Evolutionary conservation across 1,140 invertebrate genomes (phyloP).

Genomic region (Stegodyphus dumicola): DNA sequence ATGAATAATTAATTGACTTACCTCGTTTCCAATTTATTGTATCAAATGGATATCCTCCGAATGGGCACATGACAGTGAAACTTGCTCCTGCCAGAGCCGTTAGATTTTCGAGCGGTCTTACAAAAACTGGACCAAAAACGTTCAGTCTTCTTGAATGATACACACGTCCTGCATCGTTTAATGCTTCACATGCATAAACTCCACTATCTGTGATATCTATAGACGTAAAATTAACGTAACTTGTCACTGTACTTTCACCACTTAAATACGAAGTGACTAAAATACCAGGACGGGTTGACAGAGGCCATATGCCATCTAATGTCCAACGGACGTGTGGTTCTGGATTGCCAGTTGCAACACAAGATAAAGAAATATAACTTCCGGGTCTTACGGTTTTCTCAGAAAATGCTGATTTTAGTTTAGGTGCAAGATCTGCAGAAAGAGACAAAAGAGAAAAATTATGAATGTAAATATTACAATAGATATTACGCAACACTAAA

Average conservation of each 20-base stretch:
- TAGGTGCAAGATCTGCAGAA: constrained; percentile 72
- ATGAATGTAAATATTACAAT: no score
- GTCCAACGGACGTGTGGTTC: constrained; percentile 94
- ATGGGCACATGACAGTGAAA: constrained; percentile 59
- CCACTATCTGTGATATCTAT: constrained; percentile 77
- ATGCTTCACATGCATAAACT: constrained; percentile 67
- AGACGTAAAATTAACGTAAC: constrained; percentile 87
- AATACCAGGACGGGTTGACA: constrained; percentile 51
- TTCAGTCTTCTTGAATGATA: constrained; percentile 66
- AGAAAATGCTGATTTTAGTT: constrained; percentile 85
- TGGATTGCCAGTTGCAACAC: constrained; percentile 87
- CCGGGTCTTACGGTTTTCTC: constrained; percentile 89
- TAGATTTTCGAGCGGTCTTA: constrained; percentile 69
- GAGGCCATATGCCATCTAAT: constrained; percentile 75
- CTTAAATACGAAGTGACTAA: constrained; percentile 43
- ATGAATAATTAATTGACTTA: neutral
- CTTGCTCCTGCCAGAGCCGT: constrained; percentile 57
- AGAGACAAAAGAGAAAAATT: neutral
- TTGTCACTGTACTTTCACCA: constrained; percentile 72
- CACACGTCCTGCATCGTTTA: constrained; percentile 69
- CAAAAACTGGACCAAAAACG: constrained; percentile 64
- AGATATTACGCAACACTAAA: no score
- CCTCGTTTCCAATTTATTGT: constrained; percentile 60
- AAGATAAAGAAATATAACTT: constrained; percentile 83
- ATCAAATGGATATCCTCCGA: constrained; percentile 60